Evolutionary conservation across 2,113 vertebrate species (phyloP).

Genomic region (Setophaga petechia): DNA sequence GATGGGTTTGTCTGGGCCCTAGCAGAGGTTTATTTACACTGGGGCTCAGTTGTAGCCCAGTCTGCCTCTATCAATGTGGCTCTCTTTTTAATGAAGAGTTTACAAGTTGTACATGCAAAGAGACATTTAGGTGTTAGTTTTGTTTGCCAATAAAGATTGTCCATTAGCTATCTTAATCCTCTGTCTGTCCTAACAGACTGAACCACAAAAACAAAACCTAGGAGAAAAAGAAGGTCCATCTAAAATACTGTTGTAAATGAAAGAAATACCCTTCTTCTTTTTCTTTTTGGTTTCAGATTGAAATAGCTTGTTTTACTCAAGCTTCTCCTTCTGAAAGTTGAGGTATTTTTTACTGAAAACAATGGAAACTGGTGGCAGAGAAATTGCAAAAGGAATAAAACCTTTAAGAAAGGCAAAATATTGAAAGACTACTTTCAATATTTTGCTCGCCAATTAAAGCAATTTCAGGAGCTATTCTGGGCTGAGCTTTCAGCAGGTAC

Average conservation of each 20-base stretch:
- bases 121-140: background rate
- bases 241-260: background rate
- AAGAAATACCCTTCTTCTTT: background rate
- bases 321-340: background rate
- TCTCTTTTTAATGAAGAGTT: slow-evolving; percentile 2
- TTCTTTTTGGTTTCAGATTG: background rate
- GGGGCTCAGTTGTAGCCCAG: slow-evolving; percentile 3
- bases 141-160: background rate
- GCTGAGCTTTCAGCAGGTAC: background rate
- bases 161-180: slow-evolving; percentile 26
- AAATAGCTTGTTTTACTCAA: background rate
- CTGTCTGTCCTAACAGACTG: background rate
- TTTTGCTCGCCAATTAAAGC: background rate
- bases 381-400: background rate
- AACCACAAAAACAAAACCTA: background rate
- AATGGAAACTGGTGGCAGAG: background rate
- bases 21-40: slow-evolving; percentile 38
- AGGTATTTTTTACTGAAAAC: background rate
- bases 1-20: background rate
- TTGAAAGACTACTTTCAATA: background rate
- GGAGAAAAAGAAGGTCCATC: background rate
- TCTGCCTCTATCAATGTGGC: background rate
- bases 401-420: too few species aligned
- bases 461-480: background rate
- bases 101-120: background rate